Conservation (phyloP, 2,797 vertebrate species). For the Phoxinus dragarum region DNA sequence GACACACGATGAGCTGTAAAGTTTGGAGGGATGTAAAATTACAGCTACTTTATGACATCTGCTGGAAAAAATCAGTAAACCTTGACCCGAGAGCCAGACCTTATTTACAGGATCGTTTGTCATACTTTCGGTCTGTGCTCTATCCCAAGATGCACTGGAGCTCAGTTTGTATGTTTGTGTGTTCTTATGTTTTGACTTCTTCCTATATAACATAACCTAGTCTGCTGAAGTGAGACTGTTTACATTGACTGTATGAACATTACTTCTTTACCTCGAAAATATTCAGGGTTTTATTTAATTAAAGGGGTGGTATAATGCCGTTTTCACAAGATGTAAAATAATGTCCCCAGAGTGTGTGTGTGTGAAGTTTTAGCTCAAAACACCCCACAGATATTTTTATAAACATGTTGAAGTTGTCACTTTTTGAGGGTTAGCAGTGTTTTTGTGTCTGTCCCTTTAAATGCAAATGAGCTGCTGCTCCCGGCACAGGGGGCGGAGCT, state of each 20-base stretch:
- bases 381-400: too few relatives aligned
- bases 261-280: background rate
- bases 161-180: background rate
- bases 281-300: background rate
- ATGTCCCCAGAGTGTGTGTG: too few relatives aligned
- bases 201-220: background rate
- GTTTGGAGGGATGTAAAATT: conserved; percentile 1
- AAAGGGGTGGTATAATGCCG: too few relatives aligned
- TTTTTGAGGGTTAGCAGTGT: too few relatives aligned
- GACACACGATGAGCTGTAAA: background rate
- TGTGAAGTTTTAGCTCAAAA: too few relatives aligned
- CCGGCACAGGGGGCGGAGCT: too few relatives aligned
- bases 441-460: too few relatives aligned
- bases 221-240: background rate
- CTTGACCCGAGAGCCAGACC: background rate
- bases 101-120: conserved; percentile 1
- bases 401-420: too few relatives aligned
- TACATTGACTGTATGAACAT: too few relatives aligned
- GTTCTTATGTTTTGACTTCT: background rate
- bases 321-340: too few relatives aligned
- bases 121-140: background rate
- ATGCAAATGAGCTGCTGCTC: too few relatives aligned
- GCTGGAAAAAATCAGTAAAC: conserved; percentile 16
- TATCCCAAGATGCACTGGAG: conserved; percentile 1
- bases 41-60: conserved; percentile 19